A percentile compares a stretch with the other conserved stretches of the same genome.
Conservation (phyloP, 2,797 vertebrate species). For the Apodemus agrarius region DNA sequence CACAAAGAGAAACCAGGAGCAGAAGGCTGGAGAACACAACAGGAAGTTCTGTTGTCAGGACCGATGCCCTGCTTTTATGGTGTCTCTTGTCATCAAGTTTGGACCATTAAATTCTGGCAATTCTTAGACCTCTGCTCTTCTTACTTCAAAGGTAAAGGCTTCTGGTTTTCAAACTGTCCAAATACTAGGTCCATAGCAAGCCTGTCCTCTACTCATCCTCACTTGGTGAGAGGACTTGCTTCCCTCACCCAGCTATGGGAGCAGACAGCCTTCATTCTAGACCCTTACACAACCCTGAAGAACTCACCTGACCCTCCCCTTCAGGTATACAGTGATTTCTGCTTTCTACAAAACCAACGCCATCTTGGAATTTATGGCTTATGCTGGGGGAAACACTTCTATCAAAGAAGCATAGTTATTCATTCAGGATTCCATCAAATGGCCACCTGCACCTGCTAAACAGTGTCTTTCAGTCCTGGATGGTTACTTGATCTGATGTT, state of each 20-base stretch:
- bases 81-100: neutral
- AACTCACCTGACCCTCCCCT: neutral
- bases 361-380: neutral
- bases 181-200: neutral
- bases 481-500: neutral
- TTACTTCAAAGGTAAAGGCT: neutral
- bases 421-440: neutral
- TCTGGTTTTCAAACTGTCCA: neutral
- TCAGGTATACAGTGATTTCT: neutral
- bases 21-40: neutral
- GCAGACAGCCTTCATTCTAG: neutral
- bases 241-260: neutral
- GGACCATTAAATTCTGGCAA: neutral
- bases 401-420: neutral
- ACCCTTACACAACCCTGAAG: neutral
- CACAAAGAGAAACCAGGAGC: neutral
- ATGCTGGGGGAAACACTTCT: neutral
- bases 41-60: neutral
- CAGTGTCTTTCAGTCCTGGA: neutral
- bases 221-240: neutral
- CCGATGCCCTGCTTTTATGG: neutral
- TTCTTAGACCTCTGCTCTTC: neutral
- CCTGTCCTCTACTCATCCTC: rapidly evolving
- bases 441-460: neutral
- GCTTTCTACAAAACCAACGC: neutral